Conservation (phyloP, 2,797 vertebrate genomes). For the Tangara arthus region DNA sequence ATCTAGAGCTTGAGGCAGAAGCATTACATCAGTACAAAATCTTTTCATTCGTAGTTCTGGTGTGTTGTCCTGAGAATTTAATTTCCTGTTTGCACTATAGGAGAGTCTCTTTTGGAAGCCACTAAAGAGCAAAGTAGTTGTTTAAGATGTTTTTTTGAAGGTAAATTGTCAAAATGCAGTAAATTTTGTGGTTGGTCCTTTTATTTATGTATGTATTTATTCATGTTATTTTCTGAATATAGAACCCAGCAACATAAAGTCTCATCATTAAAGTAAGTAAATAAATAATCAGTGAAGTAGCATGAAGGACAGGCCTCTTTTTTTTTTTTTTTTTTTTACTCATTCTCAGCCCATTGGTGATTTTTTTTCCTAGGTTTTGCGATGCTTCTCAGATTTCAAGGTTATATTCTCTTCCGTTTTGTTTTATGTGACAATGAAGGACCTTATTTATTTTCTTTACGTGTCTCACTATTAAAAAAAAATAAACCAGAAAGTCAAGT, state of each 20-base stretch:
- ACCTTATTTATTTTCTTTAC: neutral
- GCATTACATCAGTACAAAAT: slow-evolving; percentile 15
- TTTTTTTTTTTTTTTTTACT: neutral
- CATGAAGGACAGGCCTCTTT: neutral
- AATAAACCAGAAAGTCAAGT: neutral
- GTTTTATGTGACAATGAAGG: neutral
- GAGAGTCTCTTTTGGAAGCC: slow-evolving; percentile 40
- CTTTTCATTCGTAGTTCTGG: slow-evolving; percentile 11
- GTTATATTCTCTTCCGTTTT: neutral
- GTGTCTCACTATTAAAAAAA: neutral
- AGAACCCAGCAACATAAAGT: neutral
- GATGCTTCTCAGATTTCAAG: neutral
- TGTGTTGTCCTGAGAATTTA: slow-evolving; percentile 24
- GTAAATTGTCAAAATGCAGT: neutral
- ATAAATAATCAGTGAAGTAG: neutral
- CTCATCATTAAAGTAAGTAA: neutral
- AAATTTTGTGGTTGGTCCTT: neutral
- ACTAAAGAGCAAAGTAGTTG: neutral
- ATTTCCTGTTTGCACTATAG: slow-evolving; percentile 31
- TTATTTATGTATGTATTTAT: neutral
- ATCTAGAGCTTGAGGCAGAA: neutral
- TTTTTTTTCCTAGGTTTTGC: neutral
- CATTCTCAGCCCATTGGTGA: neutral
- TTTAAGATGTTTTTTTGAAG: neutral
- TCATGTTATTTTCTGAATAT: neutral